Conservation (phyloP, 2,888 invertebrate genomes). For the Oscheius sp. region DNA sequence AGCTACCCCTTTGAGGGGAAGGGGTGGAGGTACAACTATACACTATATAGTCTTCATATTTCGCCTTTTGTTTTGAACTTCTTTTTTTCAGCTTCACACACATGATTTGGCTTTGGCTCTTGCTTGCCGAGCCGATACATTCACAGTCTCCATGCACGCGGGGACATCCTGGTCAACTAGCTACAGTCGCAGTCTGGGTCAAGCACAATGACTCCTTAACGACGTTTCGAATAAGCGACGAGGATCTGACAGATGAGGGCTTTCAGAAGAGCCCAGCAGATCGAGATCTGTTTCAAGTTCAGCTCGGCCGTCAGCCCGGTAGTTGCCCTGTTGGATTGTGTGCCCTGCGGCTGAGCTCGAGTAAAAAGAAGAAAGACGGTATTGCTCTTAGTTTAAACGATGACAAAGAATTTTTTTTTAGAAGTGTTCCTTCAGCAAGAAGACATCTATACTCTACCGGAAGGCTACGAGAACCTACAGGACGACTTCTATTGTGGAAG, state of each 20-base stretch:
- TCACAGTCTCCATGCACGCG: slow-evolving; percentile 1
- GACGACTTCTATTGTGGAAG: slow-evolving; percentile 55
- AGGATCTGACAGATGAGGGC: slow-evolving; percentile 52
- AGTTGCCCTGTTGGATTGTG: slow-evolving; percentile 31
- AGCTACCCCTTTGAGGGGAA: too few species aligned
- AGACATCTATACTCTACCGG: slow-evolving; percentile 26
- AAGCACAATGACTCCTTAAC: slow-evolving; percentile 33
- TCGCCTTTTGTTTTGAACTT: too few species aligned
- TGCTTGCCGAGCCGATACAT: too few species aligned
- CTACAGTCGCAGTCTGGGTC: slow-evolving; percentile 33
- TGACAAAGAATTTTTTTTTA: slow-evolving; percentile 9
- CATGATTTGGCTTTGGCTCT: too few species aligned
- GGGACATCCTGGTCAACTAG: slow-evolving; percentile 13
- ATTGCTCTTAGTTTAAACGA: neutral
- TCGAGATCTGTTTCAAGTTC: slow-evolving; percentile 25
- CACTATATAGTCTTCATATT: too few species aligned
- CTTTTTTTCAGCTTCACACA: too few species aligned
- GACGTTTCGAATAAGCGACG: slow-evolving; percentile 54
- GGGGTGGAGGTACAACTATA: too few species aligned
- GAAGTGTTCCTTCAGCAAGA: slow-evolving; percentile 33
- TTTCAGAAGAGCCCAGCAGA: slow-evolving; percentile 42
- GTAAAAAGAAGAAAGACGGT: slow-evolving; percentile 27
- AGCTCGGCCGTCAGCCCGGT: slow-evolving; percentile 25
- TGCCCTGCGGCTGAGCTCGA: slow-evolving; percentile 19
- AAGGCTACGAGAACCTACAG: slow-evolving; percentile 20